phyloP scores from a whole-genome alignment of 1,140 invertebrate genomes.

The Drosophila kanapiae region DNA sequence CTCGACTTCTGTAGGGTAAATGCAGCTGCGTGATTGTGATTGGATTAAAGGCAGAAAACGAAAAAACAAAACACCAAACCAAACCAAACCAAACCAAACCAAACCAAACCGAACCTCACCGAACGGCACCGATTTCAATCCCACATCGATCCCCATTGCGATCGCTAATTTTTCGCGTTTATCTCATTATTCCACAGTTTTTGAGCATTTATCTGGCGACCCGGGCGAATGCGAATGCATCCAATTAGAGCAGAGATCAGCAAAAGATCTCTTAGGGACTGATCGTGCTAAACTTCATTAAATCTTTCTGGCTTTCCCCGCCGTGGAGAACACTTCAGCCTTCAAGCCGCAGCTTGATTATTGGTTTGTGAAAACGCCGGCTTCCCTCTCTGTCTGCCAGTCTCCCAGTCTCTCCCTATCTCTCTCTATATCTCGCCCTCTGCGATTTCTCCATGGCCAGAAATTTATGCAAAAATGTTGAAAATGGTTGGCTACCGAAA shows the following conservation, averaged over 20 bases:
- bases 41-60: constrained; percentile 68
- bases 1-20: constrained; percentile 69
- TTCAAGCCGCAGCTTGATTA: constrained; percentile 54
- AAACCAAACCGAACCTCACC: too few species aligned
- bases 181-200: constrained; percentile 84
- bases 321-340: constrained; percentile 1
- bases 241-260: constrained; percentile 71
- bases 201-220: constrained; percentile 77
- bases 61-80: constrained; percentile 12
- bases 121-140: constrained; percentile 39
- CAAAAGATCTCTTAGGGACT: constrained; percentile 54
- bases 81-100: constrained; percentile 8
- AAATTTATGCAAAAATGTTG: constrained; percentile 82
- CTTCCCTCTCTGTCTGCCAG: constrained; percentile 2
- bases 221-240: constrained; percentile 57
- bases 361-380: constrained; percentile 77
- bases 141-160: constrained; percentile 57
- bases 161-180: constrained; percentile 84
- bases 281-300: constrained; percentile 85
- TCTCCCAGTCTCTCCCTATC: constrained; percentile 3
- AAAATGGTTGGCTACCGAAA: constrained; percentile 80
- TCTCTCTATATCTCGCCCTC: neutral
- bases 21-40: constrained; percentile 83
- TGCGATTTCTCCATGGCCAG: constrained; percentile 9
- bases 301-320: constrained; percentile 68